Base-by-base conservation (phyloP, 2,888 invertebrate genomes). In the Rhaphigaster nebulosa region DNA sequence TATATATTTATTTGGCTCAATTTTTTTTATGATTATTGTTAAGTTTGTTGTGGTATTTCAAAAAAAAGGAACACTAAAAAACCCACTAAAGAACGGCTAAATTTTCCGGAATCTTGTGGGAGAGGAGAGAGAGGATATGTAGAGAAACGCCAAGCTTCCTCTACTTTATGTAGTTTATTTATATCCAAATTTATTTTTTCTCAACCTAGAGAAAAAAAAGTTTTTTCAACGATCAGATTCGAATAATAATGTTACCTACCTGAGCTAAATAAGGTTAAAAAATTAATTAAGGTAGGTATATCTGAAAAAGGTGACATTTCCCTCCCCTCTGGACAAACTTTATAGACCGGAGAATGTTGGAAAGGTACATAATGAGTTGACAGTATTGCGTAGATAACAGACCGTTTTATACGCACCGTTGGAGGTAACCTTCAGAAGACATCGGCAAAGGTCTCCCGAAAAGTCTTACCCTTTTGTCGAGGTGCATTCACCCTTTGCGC, bases 391-490 rank as follows among this genome's bases (percentile, higher is more conserved):
- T 76, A 38, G 70, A 76, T 76, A 76, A 76, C 70, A 38, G 38
- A 10, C 20, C 70, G 34, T 76, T 76, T 76, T 76, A 76, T 76
- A 76, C 34, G 70, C 70, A n/a, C 45, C 41, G 15, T n/a, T 50
- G 84, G 45, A 84, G 84, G 26, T 45, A 84, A 84, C 84, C 84
- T 84, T 84, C 84, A 45, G 84, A 50, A 84, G 13, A 1, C 80
- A 41, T n/a, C 45, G 84, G n/a, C 2, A 84, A 84, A 84, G 84
- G 84, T 84, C 45, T 45, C n/a, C 45, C 26, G 45, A 45, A 84
- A 84, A n/a, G 45, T 50, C 84, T 84, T 50, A 84, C 45, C 84
- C 84, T 84, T 84, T 84, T 41, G 45, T 18, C 13, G n/a, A n/a
- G 70, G 70, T 38, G 38, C 70, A 23, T 76, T 76, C 70, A 76